Conservation (phyloP, 2,888 invertebrate species). For the Myopa testacea region DNA sequence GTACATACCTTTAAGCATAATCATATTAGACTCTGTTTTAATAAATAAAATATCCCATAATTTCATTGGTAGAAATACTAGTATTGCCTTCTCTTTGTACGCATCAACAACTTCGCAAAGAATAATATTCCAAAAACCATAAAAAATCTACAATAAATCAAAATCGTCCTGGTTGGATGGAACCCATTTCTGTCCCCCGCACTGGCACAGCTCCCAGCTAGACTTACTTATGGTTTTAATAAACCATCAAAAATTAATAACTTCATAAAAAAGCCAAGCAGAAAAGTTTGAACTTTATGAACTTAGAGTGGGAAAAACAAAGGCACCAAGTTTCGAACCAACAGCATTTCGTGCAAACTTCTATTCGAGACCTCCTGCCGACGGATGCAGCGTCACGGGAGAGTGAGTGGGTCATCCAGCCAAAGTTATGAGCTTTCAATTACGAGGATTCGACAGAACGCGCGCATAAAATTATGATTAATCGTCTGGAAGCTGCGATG, state of each 20-base stretch:
- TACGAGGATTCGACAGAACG: conserved; percentile 24
- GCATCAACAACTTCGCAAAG: background rate
- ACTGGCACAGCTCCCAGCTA: background rate
- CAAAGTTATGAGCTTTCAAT: conserved; percentile 34
- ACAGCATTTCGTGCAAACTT: background rate
- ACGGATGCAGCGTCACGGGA: background rate
- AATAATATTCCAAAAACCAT: background rate
- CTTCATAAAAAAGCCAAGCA: conserved; percentile 34
- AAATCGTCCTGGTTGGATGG: background rate
- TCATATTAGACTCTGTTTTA: too few relatives aligned
- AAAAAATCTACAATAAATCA: conserved; percentile 2
- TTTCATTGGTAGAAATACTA: too few relatives aligned
- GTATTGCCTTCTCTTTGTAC: background rate
- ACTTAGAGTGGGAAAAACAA: background rate
- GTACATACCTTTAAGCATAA: too few relatives aligned
- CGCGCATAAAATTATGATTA: conserved; percentile 35
- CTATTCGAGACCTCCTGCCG: background rate
- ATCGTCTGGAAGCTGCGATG: conserved; percentile 32
- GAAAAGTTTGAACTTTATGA: background rate
- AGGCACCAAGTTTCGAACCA: background rate
- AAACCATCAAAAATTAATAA: conserved; percentile 43
- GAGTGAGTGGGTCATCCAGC: background rate
- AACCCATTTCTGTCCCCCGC: background rate
- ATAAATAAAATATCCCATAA: too few relatives aligned
- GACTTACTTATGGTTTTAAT: conserved; percentile 36